These are phyloP conservation scores for Monodelphis domestica DNA, from an alignment of 2,797 vertebrate species.

Conservation along the genomic window DNA sequence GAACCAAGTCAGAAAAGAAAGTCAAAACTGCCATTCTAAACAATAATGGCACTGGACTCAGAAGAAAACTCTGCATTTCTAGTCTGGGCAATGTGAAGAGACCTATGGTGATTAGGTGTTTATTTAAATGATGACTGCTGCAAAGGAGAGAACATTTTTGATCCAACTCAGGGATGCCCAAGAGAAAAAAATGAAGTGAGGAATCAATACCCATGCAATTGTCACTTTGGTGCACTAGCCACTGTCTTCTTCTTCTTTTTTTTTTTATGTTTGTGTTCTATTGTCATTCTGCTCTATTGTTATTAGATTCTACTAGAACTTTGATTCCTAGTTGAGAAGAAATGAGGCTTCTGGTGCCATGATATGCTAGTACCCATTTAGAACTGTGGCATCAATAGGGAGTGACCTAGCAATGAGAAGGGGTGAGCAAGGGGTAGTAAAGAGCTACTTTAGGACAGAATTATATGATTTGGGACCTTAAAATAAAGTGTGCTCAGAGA, in stretches of 20 bases:
- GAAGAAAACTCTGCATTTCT: neutral
- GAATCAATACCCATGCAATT: neutral
- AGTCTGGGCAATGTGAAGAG: neutral
- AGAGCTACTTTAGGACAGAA: neutral
- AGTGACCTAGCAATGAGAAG: neutral
- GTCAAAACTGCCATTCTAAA: too few relatives aligned
- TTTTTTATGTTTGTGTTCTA: neutral
- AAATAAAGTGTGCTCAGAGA: neutral
- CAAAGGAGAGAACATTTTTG: neutral
- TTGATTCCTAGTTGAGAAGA: neutral
- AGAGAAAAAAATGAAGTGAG: neutral
- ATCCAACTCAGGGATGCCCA: neutral
- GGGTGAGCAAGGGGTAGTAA: neutral
- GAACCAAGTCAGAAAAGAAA: neutral
- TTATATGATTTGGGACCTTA: neutral
- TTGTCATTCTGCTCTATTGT: neutral
- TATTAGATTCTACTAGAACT: neutral
- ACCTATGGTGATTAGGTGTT: too few relatives aligned
- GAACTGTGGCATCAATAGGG: neutral
- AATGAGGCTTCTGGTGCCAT: neutral
- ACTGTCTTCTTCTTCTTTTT: too few relatives aligned
- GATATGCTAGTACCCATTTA: neutral
- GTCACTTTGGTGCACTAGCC: too few relatives aligned
- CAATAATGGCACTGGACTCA: neutral
- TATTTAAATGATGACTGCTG: neutral